Base-by-base conservation (phyloP, 2,797 vertebrate species). In the Gadopsis marmoratus region DNA sequence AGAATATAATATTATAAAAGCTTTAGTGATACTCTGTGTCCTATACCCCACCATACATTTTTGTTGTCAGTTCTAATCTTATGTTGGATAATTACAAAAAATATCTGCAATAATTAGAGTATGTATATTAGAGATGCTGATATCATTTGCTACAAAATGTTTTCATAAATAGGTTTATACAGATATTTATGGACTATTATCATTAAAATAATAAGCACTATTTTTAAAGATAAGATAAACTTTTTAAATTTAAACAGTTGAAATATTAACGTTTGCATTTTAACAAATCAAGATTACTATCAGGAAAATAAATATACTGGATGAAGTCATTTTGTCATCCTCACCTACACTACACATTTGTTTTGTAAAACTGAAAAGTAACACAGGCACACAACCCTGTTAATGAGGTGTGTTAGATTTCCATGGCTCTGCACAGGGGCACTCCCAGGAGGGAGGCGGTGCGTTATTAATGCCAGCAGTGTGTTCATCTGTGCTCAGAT, bases 391-490 rank as follows among this genome's bases (percentile, higher is more conserved):
- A 50, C 39, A 26, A 65, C 23, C 12, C 11, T 62, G 59, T 59
- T 71, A 47, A 50, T 76, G 70, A 76, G 76, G 54, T 78, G 85
- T 79, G 56, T 77, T 58, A 0, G 2, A 39, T 89, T 70, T 64
- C 67, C 60, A 73, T 78, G 78, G 45, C 56, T 67, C 1, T 41
- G 67, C 21, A 13, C 55, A 2, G 23, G 62, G 85, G 1, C 88
- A 83, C 92, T 83, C 93, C 91, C 84, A 85, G 0, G 37, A 74
- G 93, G 91, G 37, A 74, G 93, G 91, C 81, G 88, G 89, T 66
- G 86, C 80, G 5, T 48, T 47, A 3, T 26, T 73, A 37, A 59
- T 9, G 21, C 51, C 67, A 64, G 69, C 82, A 65, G 81, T 67
- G 61, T 1, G 12, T 58, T 77, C 26, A 43, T 82, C 76, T 76